Evolutionary conservation across 2,113 vertebrate species (phyloP).

Genomic region (Melanerpes aurifrons): DNA sequence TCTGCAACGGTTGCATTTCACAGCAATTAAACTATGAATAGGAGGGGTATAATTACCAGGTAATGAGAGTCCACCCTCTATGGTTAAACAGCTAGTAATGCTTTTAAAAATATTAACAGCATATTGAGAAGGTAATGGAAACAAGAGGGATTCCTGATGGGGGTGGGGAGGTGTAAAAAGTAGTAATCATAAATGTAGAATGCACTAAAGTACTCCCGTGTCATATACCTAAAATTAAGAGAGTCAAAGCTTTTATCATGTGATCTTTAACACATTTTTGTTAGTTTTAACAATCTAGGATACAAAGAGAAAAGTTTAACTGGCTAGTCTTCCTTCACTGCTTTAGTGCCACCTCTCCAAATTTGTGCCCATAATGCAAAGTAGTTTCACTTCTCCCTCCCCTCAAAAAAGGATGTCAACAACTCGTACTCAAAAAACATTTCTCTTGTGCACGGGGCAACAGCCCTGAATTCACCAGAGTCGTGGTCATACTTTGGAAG

Average conservation of each 20-base stretch:
- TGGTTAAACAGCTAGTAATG: neutral
- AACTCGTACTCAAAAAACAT: neutral
- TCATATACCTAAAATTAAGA: neutral
- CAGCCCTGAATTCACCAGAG: neutral
- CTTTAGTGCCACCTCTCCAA: neutral
- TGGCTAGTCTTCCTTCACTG: neutral
- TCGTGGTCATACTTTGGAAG: neutral
- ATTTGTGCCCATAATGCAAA: neutral
- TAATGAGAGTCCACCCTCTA: neutral
- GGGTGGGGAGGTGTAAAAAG: neutral
- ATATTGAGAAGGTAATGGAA: neutral
- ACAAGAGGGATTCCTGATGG: neutral
- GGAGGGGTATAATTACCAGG: neutral
- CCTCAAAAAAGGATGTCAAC: neutral
- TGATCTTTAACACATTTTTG: neutral
- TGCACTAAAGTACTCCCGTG: neutral
- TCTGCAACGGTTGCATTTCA: neutral
- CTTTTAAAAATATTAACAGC: neutral
- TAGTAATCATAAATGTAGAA: no score
- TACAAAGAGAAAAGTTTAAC: neutral
- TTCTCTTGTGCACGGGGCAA: neutral
- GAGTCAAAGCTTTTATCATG: neutral
- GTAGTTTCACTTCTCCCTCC: neutral
- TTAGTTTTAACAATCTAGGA: conserved; percentile 7
- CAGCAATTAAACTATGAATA: neutral